Evolutionary conservation across 2,888 invertebrate species (phyloP).

Genomic region (Monochamus alternatus): DNA sequence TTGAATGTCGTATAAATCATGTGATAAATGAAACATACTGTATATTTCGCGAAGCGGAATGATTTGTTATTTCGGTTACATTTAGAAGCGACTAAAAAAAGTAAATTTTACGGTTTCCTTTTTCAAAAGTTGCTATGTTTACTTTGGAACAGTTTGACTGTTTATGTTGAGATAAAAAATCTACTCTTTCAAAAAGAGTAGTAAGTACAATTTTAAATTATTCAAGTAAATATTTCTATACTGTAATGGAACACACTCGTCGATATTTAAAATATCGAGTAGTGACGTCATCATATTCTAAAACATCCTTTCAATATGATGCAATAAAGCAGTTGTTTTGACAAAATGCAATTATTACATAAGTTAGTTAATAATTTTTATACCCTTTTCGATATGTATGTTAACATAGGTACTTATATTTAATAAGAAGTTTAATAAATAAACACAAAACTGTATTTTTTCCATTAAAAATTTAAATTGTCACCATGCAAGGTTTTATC

Average conservation of each 20-base stretch:
- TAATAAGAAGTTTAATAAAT: conserved; percentile 12
- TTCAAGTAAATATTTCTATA: background rate
- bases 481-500: background rate
- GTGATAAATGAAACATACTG: conserved; percentile 17
- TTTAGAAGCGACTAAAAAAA: conserved; percentile 19
- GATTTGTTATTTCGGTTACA: conserved; percentile 16
- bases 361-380: conserved; percentile 47
- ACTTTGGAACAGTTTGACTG: conserved; percentile 22
- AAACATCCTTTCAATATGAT: conserved; percentile 25
- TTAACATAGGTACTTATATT: conserved; percentile 35
- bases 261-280: background rate
- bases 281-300: conserved; percentile 15
- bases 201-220: too few relatives aligned
- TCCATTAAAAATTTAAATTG: background rate
- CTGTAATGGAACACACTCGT: background rate
- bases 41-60: conserved; percentile 1
- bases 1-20: background rate
- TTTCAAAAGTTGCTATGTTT: conserved; percentile 18
- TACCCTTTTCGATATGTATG: conserved; percentile 50
- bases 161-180: conserved; percentile 3
- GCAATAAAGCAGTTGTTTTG: conserved; percentile 36
- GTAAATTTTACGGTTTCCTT: background rate
- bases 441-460: conserved; percentile 29
- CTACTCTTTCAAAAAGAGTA: background rate
- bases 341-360: conserved; percentile 15